Base-by-base conservation (phyloP, 1,140 invertebrate genomes). In the Oncopeltus fasciatus region DNA sequence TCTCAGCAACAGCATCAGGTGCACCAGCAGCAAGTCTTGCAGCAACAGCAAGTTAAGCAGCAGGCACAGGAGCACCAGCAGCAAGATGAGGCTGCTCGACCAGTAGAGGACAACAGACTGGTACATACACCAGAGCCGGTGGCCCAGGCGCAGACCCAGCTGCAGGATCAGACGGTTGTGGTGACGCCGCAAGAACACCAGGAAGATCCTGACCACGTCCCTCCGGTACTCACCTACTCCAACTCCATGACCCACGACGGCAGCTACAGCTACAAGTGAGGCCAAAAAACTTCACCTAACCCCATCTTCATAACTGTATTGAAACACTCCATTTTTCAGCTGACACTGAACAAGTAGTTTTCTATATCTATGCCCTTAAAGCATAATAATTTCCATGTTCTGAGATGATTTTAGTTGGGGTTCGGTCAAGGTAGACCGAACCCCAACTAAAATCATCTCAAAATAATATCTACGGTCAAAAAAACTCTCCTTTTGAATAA, bases 211-310 rank as follows among this genome's bases (percentile, higher is more conserved):
- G 24, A 63, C 4, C 28, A 53, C 29, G n/a, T 20, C 59, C 49
- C 62, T 2, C 65, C 67, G 0, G 65, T 68, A 9, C 20, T 68
- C 1, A 43, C 59, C 2, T 66, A 65, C 28, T 56, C 60, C 11
- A 68, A 65, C 44, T 59, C 64, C n/a, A 49, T 68, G 46, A 56
- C 60, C 12, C 56, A 33, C 21, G 67, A 68, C 29, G 67, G 67
- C 16, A 62, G 62, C 4, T 68, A 66, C 28, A 62, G 59, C 26
- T 68, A 68, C 64, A 67, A 66, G 66, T 67, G 57, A 66, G 64
- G 31, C 5, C 31, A 8, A 38, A n/a, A n/a, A n/a, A n/a, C n/a
- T n/a, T n/a, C n/a, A n/a, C n/a, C n/a, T n/a, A n/a, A n/a, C n/a
- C n/a, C n/a, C n/a, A n/a, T n/a, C n/a, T n/a, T n/a, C n/a, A n/a